phyloP scores from a whole-genome alignment of 2,888 invertebrate species.

The Psylliodes chrysocephalus region DNA sequence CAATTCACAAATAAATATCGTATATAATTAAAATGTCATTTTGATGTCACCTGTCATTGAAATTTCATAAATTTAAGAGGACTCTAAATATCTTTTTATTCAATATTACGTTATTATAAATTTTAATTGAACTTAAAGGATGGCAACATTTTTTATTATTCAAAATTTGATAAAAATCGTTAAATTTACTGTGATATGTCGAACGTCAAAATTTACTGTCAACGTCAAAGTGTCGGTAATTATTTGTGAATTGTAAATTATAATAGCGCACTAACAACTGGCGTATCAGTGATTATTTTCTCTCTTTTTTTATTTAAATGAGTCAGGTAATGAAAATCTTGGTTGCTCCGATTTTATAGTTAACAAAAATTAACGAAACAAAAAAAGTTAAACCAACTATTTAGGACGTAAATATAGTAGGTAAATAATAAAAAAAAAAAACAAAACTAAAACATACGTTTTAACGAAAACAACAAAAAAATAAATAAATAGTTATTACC shows the following conservation, averaged over 20 bases:
- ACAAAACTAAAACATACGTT: constrained; percentile 19
- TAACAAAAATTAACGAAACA: constrained; percentile 23
- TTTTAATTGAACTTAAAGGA: too few species aligned
- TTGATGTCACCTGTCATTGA: too few species aligned
- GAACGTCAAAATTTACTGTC: background rate
- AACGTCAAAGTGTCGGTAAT: background rate
- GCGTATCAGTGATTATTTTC: constrained; percentile 29
- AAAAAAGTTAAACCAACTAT: constrained; percentile 24
- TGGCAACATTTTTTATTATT: too few species aligned
- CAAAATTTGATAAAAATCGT: too few species aligned
- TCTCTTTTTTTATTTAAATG: constrained; percentile 27
- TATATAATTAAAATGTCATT: background rate
- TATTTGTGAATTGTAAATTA: constrained; percentile 13
- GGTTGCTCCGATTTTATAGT: constrained; percentile 18
- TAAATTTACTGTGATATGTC: constrained; percentile 3
- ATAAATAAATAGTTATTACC: constrained; percentile 30
- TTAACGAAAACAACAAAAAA: constrained; percentile 28
- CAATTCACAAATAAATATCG: constrained; percentile 9
- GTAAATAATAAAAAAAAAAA: constrained; percentile 13
- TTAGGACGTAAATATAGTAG: constrained; percentile 25
- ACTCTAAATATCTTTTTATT: too few species aligned
- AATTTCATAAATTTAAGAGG: too few species aligned
- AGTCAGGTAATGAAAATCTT: constrained; percentile 19
- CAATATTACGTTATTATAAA: too few species aligned
- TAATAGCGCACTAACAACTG: constrained; percentile 21